Conservation (phyloP, 2,113 vertebrate species). For the Planiliza haematocheilus region DNA sequence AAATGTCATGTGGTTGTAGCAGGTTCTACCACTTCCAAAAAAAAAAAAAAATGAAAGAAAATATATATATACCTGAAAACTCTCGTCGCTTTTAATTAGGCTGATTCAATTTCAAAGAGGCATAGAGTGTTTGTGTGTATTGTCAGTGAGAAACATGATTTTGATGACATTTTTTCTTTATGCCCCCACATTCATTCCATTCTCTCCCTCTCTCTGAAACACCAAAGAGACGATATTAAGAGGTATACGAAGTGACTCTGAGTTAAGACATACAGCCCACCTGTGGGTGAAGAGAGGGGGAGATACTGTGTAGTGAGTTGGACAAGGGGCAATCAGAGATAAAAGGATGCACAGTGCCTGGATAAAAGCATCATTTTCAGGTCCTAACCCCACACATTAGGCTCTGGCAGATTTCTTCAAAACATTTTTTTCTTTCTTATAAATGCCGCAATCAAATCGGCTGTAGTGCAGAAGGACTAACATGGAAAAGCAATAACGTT, state of each 20-base stretch:
- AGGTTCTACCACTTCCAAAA: slow-evolving; percentile 58
- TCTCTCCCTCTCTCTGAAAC: slow-evolving; percentile 62
- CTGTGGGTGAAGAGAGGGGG: slow-evolving; percentile 51
- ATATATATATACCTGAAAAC: not conserved
- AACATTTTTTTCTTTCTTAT: not conserved
- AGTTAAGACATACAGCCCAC: slow-evolving; percentile 20
- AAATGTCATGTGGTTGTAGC: slow-evolving; percentile 67
- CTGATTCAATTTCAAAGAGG: slow-evolving; percentile 36
- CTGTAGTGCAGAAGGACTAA: slow-evolving; percentile 22
- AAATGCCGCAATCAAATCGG: not conserved
- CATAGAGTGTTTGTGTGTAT: slow-evolving; percentile 39
- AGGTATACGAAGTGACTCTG: slow-evolving; percentile 32
- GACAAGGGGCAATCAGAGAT: slow-evolving; percentile 64
- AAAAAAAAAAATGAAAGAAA: slow-evolving; percentile 4
- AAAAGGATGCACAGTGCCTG: slow-evolving; percentile 5
- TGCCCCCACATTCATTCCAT: slow-evolving; percentile 6
- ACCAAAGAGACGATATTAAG: slow-evolving; percentile 75
- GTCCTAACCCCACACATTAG: slow-evolving; percentile 10
- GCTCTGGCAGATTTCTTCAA: slow-evolving; percentile 11
- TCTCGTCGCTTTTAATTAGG: slow-evolving; percentile 41
- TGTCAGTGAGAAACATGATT: slow-evolving; percentile 32
- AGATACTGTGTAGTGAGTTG: slow-evolving; percentile 15
- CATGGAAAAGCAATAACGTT: slow-evolving; percentile 76
- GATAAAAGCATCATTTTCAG: not conserved
- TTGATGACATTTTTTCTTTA: not conserved